Conservation (phyloP, 1,140 invertebrate species). For the Zaprionus africanus region DNA sequence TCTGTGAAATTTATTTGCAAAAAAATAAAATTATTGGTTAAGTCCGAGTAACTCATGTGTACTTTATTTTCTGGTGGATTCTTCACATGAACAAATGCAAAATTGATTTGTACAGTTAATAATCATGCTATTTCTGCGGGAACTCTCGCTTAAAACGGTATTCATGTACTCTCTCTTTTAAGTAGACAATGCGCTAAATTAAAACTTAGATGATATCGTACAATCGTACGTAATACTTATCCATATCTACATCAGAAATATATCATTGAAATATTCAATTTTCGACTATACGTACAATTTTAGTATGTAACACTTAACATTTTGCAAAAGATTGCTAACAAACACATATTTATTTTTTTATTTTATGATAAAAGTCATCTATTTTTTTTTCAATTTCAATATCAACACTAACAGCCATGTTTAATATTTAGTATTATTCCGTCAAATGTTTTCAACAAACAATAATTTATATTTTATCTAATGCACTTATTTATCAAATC, state of each 20-base stretch:
- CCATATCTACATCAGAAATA: slow-evolving; percentile 28
- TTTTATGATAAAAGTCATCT: neutral
- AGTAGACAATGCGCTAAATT: slow-evolving; percentile 22
- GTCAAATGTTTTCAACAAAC: slow-evolving; percentile 20
- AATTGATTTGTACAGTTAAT: slow-evolving; percentile 3
- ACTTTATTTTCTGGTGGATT: neutral
- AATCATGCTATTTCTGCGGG: slow-evolving; percentile 10
- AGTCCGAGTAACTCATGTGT: slow-evolving; percentile 4
- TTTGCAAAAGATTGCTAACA: slow-evolving; percentile 20
- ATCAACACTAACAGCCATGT: slow-evolving; percentile 38
- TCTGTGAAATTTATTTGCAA: neutral
- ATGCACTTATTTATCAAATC: slow-evolving; percentile 19
- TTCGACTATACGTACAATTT: slow-evolving; percentile 33
- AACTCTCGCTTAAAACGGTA: slow-evolving; percentile 30
- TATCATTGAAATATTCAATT: slow-evolving; percentile 32
- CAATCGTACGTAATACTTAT: slow-evolving; percentile 27
- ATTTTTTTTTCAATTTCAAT: slow-evolving; percentile 9
- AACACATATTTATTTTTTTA: slow-evolving; percentile 1
- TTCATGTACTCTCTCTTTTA: slow-evolving; percentile 22
- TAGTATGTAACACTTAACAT: slow-evolving; percentile 28
- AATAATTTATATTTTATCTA: slow-evolving; percentile 16
- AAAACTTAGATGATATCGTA: slow-evolving; percentile 34
- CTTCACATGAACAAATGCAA: neutral
- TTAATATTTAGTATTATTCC: slow-evolving; percentile 13
- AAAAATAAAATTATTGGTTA: neutral